Conservation (phyloP, 2,888 invertebrate genomes). For the Ethmia dodecea region DNA sequence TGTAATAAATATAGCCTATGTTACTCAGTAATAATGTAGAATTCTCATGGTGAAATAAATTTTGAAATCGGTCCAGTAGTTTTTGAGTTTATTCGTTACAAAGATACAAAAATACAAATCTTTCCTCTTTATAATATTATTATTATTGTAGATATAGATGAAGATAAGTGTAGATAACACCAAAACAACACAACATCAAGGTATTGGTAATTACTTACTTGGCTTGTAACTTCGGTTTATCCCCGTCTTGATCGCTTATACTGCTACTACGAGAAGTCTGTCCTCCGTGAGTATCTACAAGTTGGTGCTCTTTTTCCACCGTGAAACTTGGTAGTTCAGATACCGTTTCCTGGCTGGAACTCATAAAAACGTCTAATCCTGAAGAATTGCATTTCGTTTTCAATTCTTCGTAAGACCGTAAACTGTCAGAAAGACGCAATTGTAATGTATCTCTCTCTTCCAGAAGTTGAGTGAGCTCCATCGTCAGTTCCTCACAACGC, state of each 20-base stretch:
- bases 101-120: too few relatives aligned
- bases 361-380: constrained; percentile 40
- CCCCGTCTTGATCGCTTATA: constrained; percentile 56
- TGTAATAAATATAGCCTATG: too few relatives aligned
- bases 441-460: constrained; percentile 93
- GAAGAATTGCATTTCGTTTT: constrained; percentile 42
- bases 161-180: too few relatives aligned
- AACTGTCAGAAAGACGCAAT: constrained; percentile 87
- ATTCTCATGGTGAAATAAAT: too few relatives aligned
- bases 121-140: too few relatives aligned
- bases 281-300: constrained; percentile 53
- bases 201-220: constrained; percentile 46
- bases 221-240: constrained; percentile 64
- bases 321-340: constrained; percentile 45
- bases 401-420: constrained; percentile 83
- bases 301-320: constrained; percentile 44
- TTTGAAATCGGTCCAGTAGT: too few relatives aligned
- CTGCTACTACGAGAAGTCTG: constrained; percentile 62
- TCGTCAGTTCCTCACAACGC: constrained; percentile 90
- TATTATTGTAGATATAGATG: too few relatives aligned
- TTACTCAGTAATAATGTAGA: too few relatives aligned
- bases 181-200: too few relatives aligned
- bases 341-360: constrained; percentile 41
- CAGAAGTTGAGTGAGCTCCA: constrained; percentile 88
- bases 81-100: too few relatives aligned